Percentiles rank a stretch among this genome's conserved stretches.
Conservation (phyloP, 2,113 vertebrate species). For the Terrapene triunguis region DNA sequence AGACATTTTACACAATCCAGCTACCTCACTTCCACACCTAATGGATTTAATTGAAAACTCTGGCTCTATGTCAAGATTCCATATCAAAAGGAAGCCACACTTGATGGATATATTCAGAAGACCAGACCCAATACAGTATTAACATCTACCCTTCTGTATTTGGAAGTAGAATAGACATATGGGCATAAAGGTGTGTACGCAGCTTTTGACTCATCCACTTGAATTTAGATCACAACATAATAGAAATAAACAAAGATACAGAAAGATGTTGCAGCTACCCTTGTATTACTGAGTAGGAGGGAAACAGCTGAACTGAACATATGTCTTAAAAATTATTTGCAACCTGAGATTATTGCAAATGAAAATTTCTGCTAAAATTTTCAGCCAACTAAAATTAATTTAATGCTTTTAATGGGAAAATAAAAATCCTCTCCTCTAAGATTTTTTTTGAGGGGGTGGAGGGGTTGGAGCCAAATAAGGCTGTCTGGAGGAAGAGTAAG, state of each 20-base stretch:
- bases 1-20: background rate
- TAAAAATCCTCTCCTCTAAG: background rate
- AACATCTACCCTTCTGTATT: background rate
- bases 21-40: background rate
- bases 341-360: background rate
- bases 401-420: background rate
- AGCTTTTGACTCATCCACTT: background rate
- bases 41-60: background rate
- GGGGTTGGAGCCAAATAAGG: background rate
- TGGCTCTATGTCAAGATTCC: background rate
- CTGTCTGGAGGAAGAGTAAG: slow-evolving; percentile 7
- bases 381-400: background rate
- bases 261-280: background rate
- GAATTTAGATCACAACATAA: background rate
- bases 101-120: background rate
- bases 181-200: background rate
- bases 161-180: background rate
- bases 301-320: background rate
- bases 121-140: background rate
- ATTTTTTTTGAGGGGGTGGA: background rate
- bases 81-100: background rate
- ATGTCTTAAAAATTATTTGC: background rate
- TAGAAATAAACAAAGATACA: background rate
- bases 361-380: background rate
- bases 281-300: background rate